Conservation (phyloP, 2,113 vertebrate species). For the Rana temporaria region DNA sequence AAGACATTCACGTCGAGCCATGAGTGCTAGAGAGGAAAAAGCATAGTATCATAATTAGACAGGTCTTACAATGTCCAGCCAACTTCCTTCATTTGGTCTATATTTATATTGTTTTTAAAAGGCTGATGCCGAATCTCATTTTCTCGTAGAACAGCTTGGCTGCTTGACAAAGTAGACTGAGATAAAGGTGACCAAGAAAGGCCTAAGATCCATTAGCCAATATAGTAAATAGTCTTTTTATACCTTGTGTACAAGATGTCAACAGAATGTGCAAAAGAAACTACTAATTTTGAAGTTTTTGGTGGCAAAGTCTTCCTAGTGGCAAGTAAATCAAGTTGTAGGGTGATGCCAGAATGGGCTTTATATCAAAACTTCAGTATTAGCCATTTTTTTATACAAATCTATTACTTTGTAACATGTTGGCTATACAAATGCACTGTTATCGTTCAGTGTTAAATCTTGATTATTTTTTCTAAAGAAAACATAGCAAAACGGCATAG, state of each 20-base stretch:
- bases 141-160: background rate
- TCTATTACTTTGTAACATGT: no score
- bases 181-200: background rate
- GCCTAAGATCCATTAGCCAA: background rate
- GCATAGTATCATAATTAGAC: background rate
- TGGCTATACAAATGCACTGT: no score
- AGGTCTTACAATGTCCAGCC: background rate
- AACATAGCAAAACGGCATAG: no score
- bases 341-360: no score
- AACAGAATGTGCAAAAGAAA: background rate
- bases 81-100: background rate
- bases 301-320: no score
- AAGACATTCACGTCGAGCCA: slow-evolving; percentile 16
- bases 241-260: no score
- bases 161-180: background rate
- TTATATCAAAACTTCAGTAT: no score
- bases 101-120: background rate
- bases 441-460: no score
- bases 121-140: background rate
- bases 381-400: no score
- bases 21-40: slow-evolving; percentile 9
- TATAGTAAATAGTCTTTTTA: background rate
- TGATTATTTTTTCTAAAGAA: no score
- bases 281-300: background rate
- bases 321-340: no score